A percentile compares a stretch with the other conserved stretches of the same genome.
Evolutionary conservation across 2,888 invertebrate genomes (phyloP).

Genomic region (Scelioninae gen. 1): DNA sequence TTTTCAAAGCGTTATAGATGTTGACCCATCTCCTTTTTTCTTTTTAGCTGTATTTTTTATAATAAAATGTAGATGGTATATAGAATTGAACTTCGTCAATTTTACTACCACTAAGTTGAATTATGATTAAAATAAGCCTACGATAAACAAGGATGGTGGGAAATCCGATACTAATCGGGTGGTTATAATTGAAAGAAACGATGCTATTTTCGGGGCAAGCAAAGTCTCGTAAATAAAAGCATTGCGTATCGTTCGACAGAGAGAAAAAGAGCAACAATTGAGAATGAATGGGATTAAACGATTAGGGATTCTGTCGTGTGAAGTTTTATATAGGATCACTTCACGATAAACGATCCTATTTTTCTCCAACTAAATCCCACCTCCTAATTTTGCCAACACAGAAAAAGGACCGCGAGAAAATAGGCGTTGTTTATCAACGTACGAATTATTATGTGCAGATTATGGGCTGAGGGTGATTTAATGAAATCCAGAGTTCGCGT

Average conservation of each 20-base stretch:
- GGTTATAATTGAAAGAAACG: constrained; percentile 59
- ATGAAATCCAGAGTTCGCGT: constrained; percentile 50
- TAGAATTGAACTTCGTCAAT: neutral
- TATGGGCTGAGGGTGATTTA: constrained; percentile 55
- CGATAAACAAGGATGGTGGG: constrained; percentile 4
- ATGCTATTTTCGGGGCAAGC: constrained; percentile 33
- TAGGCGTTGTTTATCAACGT: constrained; percentile 52
- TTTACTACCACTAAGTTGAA: neutral
- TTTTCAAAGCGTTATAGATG: too few relatives aligned
- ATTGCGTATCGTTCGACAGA: constrained; percentile 45
- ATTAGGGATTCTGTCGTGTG: constrained; percentile 62
- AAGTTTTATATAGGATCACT: constrained; percentile 66
- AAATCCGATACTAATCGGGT: constrained; percentile 41
- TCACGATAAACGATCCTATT: constrained; percentile 64
- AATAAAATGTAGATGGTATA: too few relatives aligned
- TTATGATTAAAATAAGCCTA: constrained; percentile 11
- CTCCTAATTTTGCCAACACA: constrained; percentile 50
- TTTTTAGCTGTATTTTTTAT: too few relatives aligned
- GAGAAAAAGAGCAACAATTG: constrained; percentile 67
- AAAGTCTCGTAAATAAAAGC: constrained; percentile 52
- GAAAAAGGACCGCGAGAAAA: constrained; percentile 50
- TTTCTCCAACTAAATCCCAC: constrained; percentile 59
- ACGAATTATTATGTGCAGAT: constrained; percentile 62
- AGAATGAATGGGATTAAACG: constrained; percentile 67
- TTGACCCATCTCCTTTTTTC: too few relatives aligned